phyloP scores from a whole-genome alignment of 2,113 vertebrate genomes.

The Erpornis zantholeuca region DNA sequence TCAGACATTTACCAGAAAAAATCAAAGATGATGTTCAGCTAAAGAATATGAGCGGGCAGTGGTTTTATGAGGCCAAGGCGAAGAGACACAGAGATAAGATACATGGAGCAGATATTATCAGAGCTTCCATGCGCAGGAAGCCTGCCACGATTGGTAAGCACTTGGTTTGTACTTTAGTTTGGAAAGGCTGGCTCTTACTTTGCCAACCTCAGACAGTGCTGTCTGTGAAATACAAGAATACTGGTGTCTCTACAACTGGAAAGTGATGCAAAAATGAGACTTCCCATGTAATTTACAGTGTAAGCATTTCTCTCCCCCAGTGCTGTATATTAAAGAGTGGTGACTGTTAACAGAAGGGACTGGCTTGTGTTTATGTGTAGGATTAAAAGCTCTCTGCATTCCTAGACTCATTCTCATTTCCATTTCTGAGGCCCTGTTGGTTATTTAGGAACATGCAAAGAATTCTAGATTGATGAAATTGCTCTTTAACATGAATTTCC shows the following conservation, averaged over 20 bases:
- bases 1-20: slow-evolving; percentile 82
- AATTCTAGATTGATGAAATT: neutral
- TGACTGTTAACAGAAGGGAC: neutral
- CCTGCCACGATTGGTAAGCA: slow-evolving; percentile 76
- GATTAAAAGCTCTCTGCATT: neutral
- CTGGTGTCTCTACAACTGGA: neutral
- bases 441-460: neutral
- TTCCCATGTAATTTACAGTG: neutral
- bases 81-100: slow-evolving; percentile 87
- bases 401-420: neutral
- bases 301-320: neutral
- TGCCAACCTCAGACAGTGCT: neutral
- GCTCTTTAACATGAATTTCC: neutral
- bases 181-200: neutral
- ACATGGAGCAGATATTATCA: slow-evolving; percentile 88
- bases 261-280: neutral
- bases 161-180: neutral
- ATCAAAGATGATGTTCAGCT: slow-evolving; percentile 75
- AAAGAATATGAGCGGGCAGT: slow-evolving; percentile 91
- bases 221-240: neutral
- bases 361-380: neutral
- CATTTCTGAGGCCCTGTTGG: neutral
- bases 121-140: slow-evolving; percentile 84
- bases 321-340: neutral
- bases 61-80: slow-evolving; percentile 95